These are phyloP conservation scores for Cheilosia scutellata DNA, from an alignment of 2,888 invertebrate species.

Conservation along the genomic window DNA sequence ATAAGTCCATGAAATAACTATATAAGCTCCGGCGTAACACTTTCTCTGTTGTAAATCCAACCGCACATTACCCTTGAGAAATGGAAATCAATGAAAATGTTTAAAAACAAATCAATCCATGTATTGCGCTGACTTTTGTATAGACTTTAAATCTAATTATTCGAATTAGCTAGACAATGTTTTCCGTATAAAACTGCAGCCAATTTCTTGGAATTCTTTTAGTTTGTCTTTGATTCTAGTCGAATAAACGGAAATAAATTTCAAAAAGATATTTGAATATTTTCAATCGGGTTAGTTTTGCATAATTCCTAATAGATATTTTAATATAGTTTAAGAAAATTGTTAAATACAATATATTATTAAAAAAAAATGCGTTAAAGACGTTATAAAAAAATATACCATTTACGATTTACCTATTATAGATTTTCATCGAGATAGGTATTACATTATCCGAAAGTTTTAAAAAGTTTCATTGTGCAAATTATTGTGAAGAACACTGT, in stretches of 20 bases:
- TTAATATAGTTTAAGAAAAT: background rate
- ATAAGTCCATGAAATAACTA: conserved; percentile 28
- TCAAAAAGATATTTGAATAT: conserved; percentile 14
- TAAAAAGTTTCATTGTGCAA: no score
- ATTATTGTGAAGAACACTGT: no score
- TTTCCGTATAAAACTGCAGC: conserved; percentile 50
- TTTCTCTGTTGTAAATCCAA: conserved; percentile 43
- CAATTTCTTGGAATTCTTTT: conserved; percentile 34
- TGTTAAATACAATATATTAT: no score
- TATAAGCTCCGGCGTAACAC: conserved; percentile 51
- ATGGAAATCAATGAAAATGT: conserved; percentile 28
- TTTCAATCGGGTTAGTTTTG: conserved; percentile 22
- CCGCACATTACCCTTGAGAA: background rate
- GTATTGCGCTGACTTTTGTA: background rate
- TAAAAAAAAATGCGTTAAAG: no score
- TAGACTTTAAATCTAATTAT: conserved; percentile 52
- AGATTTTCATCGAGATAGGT: no score
- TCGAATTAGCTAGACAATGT: conserved; percentile 26
- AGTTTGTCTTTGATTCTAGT: conserved; percentile 50
- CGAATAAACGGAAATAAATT: conserved; percentile 28
- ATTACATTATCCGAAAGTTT: no score
- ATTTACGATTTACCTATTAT: no score
- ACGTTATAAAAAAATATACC: no score
- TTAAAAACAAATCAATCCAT: conserved; percentile 2
- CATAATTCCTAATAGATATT: background rate